Percentiles rank a stretch among this genome's conserved stretches.
These are phyloP conservation scores for Pandemis cinnamomeana DNA, from an alignment of 2,888 invertebrate species.

Conservation along the genomic window DNA sequence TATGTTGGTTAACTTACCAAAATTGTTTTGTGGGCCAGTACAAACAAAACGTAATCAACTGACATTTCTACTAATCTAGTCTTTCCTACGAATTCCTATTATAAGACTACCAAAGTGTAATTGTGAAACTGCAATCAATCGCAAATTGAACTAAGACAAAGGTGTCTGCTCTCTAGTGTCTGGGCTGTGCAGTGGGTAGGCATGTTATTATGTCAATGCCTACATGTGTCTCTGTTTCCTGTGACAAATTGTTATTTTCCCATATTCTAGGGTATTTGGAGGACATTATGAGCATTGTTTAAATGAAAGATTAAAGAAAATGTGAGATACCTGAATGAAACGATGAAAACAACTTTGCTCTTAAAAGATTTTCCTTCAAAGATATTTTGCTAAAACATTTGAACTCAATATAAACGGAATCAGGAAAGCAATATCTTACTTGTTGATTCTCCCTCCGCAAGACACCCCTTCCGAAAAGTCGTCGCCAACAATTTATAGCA, in stretches of 20 bases:
- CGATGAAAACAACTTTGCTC: neutral
- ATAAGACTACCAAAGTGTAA: neutral
- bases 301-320: too few relatives aligned
- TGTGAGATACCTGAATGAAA: neutral
- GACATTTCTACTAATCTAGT: neutral
- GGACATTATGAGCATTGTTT: too few relatives aligned
- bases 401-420: constrained; percentile 25
- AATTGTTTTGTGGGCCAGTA: neutral
- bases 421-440: constrained; percentile 54
- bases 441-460: constrained; percentile 72
- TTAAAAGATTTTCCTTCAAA: neutral
- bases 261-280: too few relatives aligned
- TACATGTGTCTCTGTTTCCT: too few relatives aligned
- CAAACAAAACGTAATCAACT: neutral
- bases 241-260: too few relatives aligned
- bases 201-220: too few relatives aligned
- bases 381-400: constrained; percentile 16
- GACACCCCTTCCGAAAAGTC: constrained; percentile 67
- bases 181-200: neutral
- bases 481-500: constrained; percentile 80
- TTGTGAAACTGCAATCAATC: neutral
- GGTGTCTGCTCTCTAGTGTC: neutral
- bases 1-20: too few relatives aligned
- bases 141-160: constrained; percentile 1
- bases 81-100: neutral